Conservation (phyloP, 2,888 invertebrate genomes). For the Eustalomyia histrio region DNA sequence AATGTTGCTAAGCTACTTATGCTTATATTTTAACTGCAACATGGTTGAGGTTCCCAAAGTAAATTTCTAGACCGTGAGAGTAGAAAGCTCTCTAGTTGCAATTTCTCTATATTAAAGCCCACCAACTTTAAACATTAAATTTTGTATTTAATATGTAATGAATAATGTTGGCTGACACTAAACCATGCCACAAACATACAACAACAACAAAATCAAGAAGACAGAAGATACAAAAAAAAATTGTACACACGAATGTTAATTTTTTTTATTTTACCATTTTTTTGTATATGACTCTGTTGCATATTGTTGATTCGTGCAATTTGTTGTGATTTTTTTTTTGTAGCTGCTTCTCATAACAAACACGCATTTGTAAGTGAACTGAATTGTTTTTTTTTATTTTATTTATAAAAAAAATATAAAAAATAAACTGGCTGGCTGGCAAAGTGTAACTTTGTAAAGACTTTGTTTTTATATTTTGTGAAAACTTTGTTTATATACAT, state of each 20-base stretch:
- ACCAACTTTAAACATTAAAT: conserved; percentile 33
- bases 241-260: neutral
- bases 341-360: conserved; percentile 35
- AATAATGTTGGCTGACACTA: conserved; percentile 49
- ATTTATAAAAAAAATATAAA: neutral
- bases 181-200: conserved; percentile 27
- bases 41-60: too few species aligned
- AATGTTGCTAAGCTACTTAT: too few species aligned
- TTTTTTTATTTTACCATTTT: neutral
- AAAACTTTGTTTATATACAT: neutral
- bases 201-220: neutral
- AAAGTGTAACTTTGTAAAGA: neutral
- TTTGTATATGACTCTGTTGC: conserved; percentile 27
- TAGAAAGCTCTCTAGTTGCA: too few species aligned
- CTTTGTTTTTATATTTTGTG: neutral
- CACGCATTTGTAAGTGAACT: conserved; percentile 50
- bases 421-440: conserved; percentile 5
- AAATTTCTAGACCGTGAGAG: too few species aligned
- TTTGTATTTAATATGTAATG: conserved; percentile 47
- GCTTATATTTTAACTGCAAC: too few species aligned
- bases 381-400: conserved; percentile 7
- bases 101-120: neutral
- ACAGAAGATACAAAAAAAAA: conserved; percentile 1
- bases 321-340: conserved; percentile 39
- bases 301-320: conserved; percentile 48